Evolutionary conservation across 1,140 invertebrate genomes (phyloP), one percentile per base, ranked within the genome.

Genomic region (Pseudomyrmex sp.): DNA sequence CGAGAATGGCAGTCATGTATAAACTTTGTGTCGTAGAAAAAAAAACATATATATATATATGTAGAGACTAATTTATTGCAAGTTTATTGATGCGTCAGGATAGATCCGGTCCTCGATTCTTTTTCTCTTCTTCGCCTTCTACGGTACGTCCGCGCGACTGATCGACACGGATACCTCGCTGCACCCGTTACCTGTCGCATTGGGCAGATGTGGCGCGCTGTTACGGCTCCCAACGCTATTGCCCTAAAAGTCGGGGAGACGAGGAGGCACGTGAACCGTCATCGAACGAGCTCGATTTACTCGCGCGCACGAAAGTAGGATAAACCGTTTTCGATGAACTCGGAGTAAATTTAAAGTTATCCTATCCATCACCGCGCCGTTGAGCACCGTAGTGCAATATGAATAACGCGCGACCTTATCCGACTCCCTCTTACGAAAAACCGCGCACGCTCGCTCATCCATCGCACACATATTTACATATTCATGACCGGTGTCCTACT

Each of bases 141-240:
- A 76, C 4, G 72, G 72, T 13, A 26, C 26, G 26, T 26, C 65
- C 20, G 48, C 50, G 61, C 48, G 8, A 20, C 61, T 46, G 59
- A 82, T 82, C 72, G 73, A 58, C 46, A 20, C 26, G 61, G 73
- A 58, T 23, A 20, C 18, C 50, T 23, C 59, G 56, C 44, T 62
- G 26, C 18, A 65, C 35, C 80, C 80, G 82, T 77, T 83, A 83
- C 58, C 72, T 66, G 82, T 83, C 59, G 50, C 52, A 79, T 70
- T 70, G 26, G 54, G 66, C 54, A 61, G 54, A 72, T 80, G 76
- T 52, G 70, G 76, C 54, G 66, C 15, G 44, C 66, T 80, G 54
- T 76, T 66, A 20, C 26, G 44, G 54, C 18, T 35, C 35, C 35
- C 35, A 70, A 70, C 69, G 58, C 9, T 62, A 18, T 44, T 52